Base-by-base conservation (phyloP, 2,797 vertebrate species). In the Falco biarmicus region DNA sequence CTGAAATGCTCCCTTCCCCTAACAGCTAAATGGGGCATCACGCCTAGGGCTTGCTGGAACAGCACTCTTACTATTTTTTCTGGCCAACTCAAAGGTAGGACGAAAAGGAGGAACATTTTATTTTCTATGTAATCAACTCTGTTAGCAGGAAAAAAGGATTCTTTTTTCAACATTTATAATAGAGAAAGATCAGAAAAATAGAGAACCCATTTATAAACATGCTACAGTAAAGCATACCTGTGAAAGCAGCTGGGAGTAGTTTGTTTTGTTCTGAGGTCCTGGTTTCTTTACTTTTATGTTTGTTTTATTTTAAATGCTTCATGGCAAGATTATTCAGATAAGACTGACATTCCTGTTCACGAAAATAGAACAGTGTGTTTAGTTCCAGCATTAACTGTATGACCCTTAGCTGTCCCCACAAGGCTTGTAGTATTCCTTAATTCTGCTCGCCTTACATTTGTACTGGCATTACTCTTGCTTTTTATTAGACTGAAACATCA, bases 241-340 rank as follows among this genome's bases (percentile, higher is more conserved):
- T 56, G 61, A 83, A 73, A 87, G 63, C n/a, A 89, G 54, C 48
- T 45, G 37, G 56, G 28, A 73, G 16, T 15, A 64, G n/a, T 81
- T 94, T 73, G 83, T 79, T 87, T 87, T 83, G 37, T 85, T 87
- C 45, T n/a, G 48, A 75, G 31, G 43, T 77, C 88, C 86, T 81
- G 37, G 28, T 95, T 92, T 81, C 76, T 80, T 84, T 73, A 50
- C 29, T 96, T 90, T 47, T 5, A 17, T 90, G 88, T 80, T 94
- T 95, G 48, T 83, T 92, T 96, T 83, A 90, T 84, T 95, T 95
- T 80, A 94, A 94, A 84, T 89, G 80, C 29, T 92, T 89, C 89
- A 56, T 41, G 63, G 80, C 86, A 82, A 78, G 95, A 94, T 87
- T 89, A 68, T 84, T 94, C 87, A 70, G 91, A 90, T 95, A 95